Evolutionary conservation across 1,140 invertebrate species (phyloP).

Genomic region (Danaus plexippus): DNA sequence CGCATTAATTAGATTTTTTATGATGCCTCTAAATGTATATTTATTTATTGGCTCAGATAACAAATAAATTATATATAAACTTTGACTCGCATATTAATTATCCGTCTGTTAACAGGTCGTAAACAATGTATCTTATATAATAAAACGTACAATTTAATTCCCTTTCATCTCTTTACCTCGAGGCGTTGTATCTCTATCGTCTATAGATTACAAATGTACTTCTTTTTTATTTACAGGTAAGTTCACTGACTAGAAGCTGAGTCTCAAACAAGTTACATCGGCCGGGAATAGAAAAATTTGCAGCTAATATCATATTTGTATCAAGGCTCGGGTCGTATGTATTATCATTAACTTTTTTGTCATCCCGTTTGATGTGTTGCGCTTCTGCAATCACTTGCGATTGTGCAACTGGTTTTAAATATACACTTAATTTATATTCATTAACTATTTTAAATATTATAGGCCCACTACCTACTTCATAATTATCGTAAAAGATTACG

Average conservation of each 20-base stretch:
- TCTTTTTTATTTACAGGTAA: conserved; percentile 34
- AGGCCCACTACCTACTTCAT: too few relatives aligned
- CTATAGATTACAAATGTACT: conserved; percentile 14
- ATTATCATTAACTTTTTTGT: conserved; percentile 24
- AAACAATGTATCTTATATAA: not conserved
- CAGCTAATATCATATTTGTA: conserved; percentile 28
- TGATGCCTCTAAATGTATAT: too few relatives aligned
- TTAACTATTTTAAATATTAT: not conserved
- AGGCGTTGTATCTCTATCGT: conserved; percentile 13
- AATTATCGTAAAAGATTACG: too few relatives aligned
- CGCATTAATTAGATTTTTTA: too few relatives aligned
- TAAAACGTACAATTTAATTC: conserved; percentile 10
- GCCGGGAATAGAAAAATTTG: conserved; percentile 25
- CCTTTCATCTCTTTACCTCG: conserved; percentile 8
- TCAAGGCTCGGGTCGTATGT: conserved; percentile 15
- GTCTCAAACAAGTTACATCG: conserved; percentile 22
- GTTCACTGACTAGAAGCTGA: conserved; percentile 25
- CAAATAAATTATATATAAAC: too few relatives aligned
- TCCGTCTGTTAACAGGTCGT: too few relatives aligned
- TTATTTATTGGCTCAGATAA: too few relatives aligned
- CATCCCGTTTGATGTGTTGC: conserved; percentile 19
- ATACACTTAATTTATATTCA: conserved; percentile 15
- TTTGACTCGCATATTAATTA: too few relatives aligned
- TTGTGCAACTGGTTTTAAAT: conserved; percentile 19
- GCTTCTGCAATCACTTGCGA: conserved; percentile 20